phyloP scores from a whole-genome alignment of 1,140 invertebrate genomes.

The Brachionus rotundiformis region DNA sequence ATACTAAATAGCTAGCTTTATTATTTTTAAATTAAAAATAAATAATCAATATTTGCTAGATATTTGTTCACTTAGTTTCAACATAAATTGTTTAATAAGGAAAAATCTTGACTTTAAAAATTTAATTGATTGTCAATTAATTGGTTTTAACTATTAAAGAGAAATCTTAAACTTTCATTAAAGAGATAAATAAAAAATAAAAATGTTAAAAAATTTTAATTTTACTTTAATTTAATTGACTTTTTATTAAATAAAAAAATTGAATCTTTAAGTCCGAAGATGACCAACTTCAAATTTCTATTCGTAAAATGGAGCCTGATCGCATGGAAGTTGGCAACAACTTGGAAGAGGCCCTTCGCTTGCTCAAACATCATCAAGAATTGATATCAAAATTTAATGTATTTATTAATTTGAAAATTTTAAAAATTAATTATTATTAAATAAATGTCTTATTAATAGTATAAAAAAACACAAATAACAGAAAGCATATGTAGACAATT shows the following conservation, averaged over 20 bases:
- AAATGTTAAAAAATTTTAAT: no score
- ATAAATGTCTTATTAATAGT: constrained; percentile 67
- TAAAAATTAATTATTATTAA: not conserved
- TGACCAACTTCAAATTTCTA: not conserved
- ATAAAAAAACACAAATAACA: constrained; percentile 83
- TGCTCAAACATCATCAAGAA: constrained; percentile 78
- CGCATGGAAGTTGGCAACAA: constrained; percentile 78
- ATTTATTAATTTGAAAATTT: constrained; percentile 46
- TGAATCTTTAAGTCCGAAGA: not conserved
- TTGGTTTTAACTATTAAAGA: no score
- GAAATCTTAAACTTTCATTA: no score
- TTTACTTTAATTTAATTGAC: not conserved
- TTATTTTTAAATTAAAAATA: no score
- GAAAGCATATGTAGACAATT: constrained; percentile 82
- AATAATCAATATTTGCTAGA: no score
- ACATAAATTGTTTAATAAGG: no score
- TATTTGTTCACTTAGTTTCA: no score
- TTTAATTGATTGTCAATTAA: no score
- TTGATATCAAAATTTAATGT: constrained; percentile 81
- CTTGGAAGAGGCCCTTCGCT: constrained; percentile 73
- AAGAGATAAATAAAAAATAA: no score
- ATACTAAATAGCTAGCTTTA: no score
- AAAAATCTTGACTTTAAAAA: no score
- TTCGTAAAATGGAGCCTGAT: constrained; percentile 80
- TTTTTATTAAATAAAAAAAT: not conserved